Conservation (phyloP, 2,113 vertebrate species). For the Hippolais icterina region DNA sequence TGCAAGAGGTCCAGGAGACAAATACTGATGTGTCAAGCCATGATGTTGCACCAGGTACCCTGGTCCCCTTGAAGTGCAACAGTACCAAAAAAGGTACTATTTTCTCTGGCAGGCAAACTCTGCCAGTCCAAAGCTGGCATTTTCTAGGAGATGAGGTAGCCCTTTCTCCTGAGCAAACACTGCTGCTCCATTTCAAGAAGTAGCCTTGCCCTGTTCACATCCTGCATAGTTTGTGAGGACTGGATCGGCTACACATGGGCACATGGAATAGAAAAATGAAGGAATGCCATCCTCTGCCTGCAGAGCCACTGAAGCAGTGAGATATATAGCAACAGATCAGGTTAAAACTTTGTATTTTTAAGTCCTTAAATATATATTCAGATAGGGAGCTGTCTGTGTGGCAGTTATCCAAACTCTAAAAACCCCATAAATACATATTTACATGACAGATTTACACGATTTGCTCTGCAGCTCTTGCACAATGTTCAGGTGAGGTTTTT, state of each 20-base stretch:
- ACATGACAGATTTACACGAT: background rate
- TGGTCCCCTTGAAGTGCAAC: background rate
- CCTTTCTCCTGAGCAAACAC: background rate
- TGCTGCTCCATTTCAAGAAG: background rate
- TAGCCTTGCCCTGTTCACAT: background rate
- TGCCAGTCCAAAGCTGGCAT: background rate
- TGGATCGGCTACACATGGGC: background rate
- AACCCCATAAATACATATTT: background rate
- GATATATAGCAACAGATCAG: background rate
- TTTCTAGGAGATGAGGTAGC: background rate
- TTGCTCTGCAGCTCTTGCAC: background rate
- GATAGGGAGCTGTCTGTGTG: background rate
- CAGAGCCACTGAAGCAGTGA: background rate
- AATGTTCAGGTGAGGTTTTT: background rate
- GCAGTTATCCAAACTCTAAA: background rate
- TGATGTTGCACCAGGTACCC: accelerated
- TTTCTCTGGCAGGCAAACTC: background rate
- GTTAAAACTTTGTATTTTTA: background rate
- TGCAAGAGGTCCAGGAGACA: background rate
- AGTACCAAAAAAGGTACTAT: background rate
- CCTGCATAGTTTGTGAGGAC: background rate
- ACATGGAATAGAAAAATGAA: background rate
- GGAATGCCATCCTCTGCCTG: background rate
- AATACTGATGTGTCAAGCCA: background rate
- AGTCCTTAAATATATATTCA: background rate